Evolutionary conservation across 64 coral and sea anemone genomes (phyloP).

Genomic region (Stichodactyla helianthus): DNA sequence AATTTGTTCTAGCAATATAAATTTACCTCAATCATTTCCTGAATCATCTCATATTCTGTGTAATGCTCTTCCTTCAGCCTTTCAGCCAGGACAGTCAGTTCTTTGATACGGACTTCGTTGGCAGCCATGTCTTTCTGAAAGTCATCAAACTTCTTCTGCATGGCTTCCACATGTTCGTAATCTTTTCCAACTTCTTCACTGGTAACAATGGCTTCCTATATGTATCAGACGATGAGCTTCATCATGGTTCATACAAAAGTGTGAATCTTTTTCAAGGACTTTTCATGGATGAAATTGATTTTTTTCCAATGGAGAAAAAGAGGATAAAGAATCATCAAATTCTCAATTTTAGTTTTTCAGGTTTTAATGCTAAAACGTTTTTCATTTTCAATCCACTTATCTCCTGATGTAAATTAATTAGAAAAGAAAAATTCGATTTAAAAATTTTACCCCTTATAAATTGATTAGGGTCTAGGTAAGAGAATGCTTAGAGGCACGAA

Average conservation of each 20-base stretch:
- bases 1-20: not conserved
- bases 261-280: not conserved
- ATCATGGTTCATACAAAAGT: not conserved
- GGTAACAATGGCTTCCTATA: constrained; percentile 90
- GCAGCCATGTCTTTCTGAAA: constrained; percentile 97
- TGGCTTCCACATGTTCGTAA: constrained; percentile 98
- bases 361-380: too few species aligned
- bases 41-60: constrained; percentile 97
- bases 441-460: too few species aligned
- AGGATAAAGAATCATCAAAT: too few species aligned
- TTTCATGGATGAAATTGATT: too few species aligned
- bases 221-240: not conserved
- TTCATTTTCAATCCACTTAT: too few species aligned
- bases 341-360: too few species aligned
- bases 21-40: constrained; percentile 90
- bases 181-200: constrained; percentile 96
- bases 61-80: constrained; percentile 92
- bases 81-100: constrained; percentile 84
- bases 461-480: too few species aligned
- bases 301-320: too few species aligned
- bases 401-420: too few species aligned
- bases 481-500: too few species aligned
- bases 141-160: constrained; percentile 98
- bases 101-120: constrained; percentile 88
- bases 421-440: too few species aligned